Evolutionary conservation across 2,888 invertebrate genomes (phyloP), one percentile per base, ranked within the genome.

Genomic region (Amiota communis): DNA sequence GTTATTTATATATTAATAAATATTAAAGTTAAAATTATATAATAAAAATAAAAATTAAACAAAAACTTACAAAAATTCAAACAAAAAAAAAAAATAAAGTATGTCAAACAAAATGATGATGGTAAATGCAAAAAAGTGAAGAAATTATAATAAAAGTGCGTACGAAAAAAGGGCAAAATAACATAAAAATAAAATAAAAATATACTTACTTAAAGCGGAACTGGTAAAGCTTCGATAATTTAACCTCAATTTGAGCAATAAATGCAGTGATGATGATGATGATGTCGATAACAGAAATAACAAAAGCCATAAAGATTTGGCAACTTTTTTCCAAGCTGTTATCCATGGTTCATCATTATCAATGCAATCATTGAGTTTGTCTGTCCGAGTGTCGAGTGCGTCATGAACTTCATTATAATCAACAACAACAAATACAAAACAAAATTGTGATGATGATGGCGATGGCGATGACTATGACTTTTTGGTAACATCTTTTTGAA

Each of bases 381-480:
- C 15, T 57, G 15, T 8, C 20, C 15, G 15, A n/a, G 53, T 20
- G 15, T 9, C 17, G 63, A 23, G 36, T 51, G 63, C 81, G 81
- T 79, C 83, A 77, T 84, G 83, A 85, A 80, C 85, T 83, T 85
- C 82, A 83, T 83, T 83, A 83, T 85, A 85, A 77, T 74, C 80
- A 72, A 53, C 53, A 17, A 10, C 15, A 13, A 56, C 56, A 17
- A 67, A 64, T 15, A 15, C 48, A 46, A 72, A 73, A 59, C 12
- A 47, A 13, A 57, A 53, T 15, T 23, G 61, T 51, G 23, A 61
- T 13, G 15, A 51, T 15, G 51, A 20, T 15, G 36, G 23, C 51
- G 49, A 13, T 23, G 63, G 20, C 59, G 67, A 56, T 23, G 69
- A 53, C 53, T 46, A 59, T 61, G 75, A 63, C n/a, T 57, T 80